Evolutionary conservation across 1,140 invertebrate species (phyloP).

Genomic region (Habropoda laboriosa): DNA sequence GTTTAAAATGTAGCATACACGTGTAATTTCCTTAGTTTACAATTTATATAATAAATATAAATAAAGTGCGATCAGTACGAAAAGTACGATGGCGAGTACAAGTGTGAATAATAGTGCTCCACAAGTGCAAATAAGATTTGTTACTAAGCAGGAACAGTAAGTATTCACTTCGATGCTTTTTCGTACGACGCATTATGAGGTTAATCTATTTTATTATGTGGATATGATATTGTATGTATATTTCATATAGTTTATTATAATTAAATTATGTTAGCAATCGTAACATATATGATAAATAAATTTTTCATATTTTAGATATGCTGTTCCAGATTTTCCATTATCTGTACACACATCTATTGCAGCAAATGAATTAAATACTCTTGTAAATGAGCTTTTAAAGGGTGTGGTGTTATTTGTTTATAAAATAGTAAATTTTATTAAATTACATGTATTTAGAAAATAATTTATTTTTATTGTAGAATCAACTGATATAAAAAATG

Average conservation of each 20-base stretch:
- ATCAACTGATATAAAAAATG: conserved; percentile 77
- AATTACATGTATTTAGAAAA: not conserved
- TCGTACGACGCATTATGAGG: not conserved
- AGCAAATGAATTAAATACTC: conserved; percentile 87
- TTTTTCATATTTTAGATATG: conserved; percentile 86
- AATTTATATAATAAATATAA: conserved; percentile 1
- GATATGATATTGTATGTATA: not conserved
- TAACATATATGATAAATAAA: not conserved
- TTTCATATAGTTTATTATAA: not conserved
- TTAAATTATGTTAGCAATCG: not conserved
- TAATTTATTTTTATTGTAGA: conserved; percentile 63
- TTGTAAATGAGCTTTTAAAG: conserved; percentile 91
- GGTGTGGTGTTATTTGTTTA: conserved; percentile 77
- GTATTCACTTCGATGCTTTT: conserved; percentile 71
- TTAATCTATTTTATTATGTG: not conserved
- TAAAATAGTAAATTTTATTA: not conserved
- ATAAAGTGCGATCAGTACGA: not conserved
- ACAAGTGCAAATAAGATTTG: conserved; percentile 88
- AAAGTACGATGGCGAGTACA: conserved; percentile 2
- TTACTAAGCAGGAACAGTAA: conserved; percentile 91
- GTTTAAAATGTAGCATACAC: conserved; percentile 40
- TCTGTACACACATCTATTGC: conserved; percentile 88
- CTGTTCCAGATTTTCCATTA: conserved; percentile 92
- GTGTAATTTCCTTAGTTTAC: not conserved
- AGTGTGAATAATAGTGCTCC: conserved; percentile 32